These are phyloP conservation scores for Leucophenga maculata DNA, from an alignment of 2,888 invertebrate genomes.

Conservation along the genomic window DNA sequence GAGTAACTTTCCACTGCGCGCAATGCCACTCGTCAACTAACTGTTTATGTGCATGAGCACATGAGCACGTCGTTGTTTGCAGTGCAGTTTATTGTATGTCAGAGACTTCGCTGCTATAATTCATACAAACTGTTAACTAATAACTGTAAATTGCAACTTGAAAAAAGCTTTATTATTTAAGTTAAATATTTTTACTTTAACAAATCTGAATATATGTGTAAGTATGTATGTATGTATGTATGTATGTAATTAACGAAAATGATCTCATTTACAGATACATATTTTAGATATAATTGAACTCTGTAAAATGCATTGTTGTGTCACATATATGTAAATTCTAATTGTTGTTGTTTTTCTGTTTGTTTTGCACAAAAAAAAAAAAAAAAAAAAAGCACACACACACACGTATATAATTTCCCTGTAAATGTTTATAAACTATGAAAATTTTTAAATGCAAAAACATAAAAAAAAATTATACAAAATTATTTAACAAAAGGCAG, in stretches of 20 bases:
- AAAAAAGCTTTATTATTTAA: too few relatives aligned
- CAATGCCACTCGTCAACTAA: too few relatives aligned
- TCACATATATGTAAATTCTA: not conserved
- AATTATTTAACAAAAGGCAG: not conserved
- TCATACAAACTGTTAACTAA: too few relatives aligned
- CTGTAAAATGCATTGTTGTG: not conserved
- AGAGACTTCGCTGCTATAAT: too few relatives aligned
- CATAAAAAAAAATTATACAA: not conserved
- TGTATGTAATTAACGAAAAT: not conserved
- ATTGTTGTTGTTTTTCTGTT: slow-evolving; percentile 2
- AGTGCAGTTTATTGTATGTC: too few relatives aligned
- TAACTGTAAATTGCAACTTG: too few relatives aligned
- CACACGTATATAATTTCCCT: too few relatives aligned
- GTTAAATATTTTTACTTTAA: not conserved
- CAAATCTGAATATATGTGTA: not conserved
- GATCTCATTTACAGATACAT: not conserved
- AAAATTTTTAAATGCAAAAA: not conserved
- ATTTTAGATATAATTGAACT: not conserved
- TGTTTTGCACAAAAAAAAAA: not conserved
- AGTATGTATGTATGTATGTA: not conserved
- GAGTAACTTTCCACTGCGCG: too few relatives aligned
- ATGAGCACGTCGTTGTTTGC: too few relatives aligned
- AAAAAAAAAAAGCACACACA: too few relatives aligned
- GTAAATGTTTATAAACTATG: not conserved
- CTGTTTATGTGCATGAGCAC: too few relatives aligned